Evolutionary conservation across 2,888 invertebrate genomes (phyloP).

Genomic region (Ormyrus nitidulus): DNA sequence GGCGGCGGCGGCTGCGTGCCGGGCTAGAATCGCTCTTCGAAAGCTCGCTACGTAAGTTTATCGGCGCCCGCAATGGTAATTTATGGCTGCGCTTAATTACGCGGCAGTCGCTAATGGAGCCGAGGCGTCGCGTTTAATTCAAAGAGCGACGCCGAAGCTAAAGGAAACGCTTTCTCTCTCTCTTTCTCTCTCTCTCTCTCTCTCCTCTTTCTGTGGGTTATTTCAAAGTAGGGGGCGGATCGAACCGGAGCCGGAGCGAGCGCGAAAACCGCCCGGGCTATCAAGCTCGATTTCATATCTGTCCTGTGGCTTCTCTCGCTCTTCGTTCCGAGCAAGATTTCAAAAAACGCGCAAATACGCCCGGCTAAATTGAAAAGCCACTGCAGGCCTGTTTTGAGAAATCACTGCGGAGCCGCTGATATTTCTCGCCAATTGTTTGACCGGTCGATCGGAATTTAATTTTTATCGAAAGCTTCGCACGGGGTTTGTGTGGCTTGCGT

Average conservation of each 20-base stretch:
- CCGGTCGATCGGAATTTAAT: too few species aligned
- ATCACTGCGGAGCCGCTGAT: too few species aligned
- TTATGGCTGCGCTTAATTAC: conserved; percentile 65
- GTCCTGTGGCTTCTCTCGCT: neutral
- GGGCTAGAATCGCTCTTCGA: conserved; percentile 45
- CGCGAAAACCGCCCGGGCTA: neutral
- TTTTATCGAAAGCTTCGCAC: too few species aligned
- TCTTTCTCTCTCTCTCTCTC: neutral
- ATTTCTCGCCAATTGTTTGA: too few species aligned
- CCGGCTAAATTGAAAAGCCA: too few species aligned
- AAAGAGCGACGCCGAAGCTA: conserved; percentile 52
- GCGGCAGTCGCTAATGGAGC: conserved; percentile 64
- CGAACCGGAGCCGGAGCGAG: too few species aligned
- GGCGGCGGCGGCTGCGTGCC: conserved; percentile 4
- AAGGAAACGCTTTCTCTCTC: conserved; percentile 8
- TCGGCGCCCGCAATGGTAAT: conserved; percentile 60
- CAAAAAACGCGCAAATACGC: too few species aligned
- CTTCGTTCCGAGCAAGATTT: too few species aligned
- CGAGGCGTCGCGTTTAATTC: conserved; percentile 62
- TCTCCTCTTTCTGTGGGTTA: too few species aligned
- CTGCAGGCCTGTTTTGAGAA: too few species aligned
- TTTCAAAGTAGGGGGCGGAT: too few species aligned
- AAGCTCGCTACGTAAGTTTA: conserved; percentile 54
- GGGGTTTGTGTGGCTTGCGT: too few species aligned
- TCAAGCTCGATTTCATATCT: conserved; percentile 26